phyloP scores from a whole-genome alignment of 2,113 vertebrate genomes.

The Aptenodytes forsteri region DNA sequence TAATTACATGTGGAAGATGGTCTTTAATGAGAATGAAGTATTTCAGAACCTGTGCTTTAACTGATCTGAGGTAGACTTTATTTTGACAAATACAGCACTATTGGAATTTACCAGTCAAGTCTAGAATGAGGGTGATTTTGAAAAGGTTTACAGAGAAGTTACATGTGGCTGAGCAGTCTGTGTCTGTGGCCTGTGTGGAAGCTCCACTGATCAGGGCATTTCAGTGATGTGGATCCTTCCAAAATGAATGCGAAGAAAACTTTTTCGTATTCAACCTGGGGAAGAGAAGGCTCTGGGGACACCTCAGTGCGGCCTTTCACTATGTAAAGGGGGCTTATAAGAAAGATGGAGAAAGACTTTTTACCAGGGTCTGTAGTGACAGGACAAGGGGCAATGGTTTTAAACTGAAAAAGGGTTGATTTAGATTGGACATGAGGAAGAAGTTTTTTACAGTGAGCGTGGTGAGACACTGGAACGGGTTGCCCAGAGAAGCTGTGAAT shows the following conservation, averaged over 20 bases:
- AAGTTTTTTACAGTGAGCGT: accelerated
- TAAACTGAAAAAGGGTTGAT: not conserved
- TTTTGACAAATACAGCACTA: not conserved
- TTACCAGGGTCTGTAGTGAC: not conserved
- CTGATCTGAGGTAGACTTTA: not conserved
- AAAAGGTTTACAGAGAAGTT: not conserved
- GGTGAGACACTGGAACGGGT: accelerated
- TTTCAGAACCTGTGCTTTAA: not conserved
- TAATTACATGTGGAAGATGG: not conserved
- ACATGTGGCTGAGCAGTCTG: not conserved
- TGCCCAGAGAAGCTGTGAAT: not conserved
- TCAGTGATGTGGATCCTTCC: not conserved
- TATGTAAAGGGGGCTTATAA: not conserved
- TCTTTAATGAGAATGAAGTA: not conserved
- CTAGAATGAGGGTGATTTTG: not conserved
- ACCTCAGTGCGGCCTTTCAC: not conserved
- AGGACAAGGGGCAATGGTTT: not conserved
- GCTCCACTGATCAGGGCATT: not conserved
- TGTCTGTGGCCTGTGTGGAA: not conserved
- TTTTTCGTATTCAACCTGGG: not conserved
- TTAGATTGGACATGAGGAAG: no score
- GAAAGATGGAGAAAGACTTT: not conserved
- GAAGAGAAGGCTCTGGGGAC: not conserved
- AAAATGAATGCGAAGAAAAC: not conserved
- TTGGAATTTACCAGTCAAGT: not conserved